These are phyloP conservation scores for Agapornis roseicollis DNA, from an alignment of 2,113 vertebrate species.

Conservation along the genomic window DNA sequence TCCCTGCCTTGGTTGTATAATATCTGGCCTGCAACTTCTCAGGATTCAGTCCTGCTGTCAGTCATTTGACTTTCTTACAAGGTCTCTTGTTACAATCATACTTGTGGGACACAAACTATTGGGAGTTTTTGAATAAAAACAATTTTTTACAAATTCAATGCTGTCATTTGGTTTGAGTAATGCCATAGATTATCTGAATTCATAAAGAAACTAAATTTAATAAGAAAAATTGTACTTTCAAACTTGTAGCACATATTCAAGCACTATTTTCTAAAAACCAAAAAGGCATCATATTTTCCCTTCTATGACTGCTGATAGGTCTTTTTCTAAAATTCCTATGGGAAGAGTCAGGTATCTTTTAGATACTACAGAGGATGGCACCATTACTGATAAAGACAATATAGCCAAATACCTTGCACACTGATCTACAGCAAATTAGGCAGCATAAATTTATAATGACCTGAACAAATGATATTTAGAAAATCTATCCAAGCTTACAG, in stretches of 20 bases:
- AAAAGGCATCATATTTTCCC: neutral
- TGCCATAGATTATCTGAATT: neutral
- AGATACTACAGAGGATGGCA: neutral
- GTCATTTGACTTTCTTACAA: neutral
- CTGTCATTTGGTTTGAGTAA: neutral
- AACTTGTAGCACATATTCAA: neutral
- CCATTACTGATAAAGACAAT: neutral
- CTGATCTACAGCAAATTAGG: neutral
- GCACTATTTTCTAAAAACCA: neutral
- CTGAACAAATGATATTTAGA: neutral
- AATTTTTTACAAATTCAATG: neutral
- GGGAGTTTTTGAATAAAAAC: neutral
- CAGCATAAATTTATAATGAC: neutral
- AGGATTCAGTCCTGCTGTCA: neutral
- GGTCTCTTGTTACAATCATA: neutral
- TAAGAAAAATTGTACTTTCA: neutral
- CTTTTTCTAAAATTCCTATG: neutral
- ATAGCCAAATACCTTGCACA: neutral
- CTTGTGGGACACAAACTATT: neutral
- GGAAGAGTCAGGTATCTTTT: neutral
- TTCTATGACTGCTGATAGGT: neutral
- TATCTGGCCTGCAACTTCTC: neutral
- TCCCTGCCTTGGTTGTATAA: rapidly evolving
- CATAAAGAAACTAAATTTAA: neutral
- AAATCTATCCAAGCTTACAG: neutral